Evolutionary conservation across 2,888 invertebrate species (phyloP).

Genomic region (Aleiodes leptofemur): DNA sequence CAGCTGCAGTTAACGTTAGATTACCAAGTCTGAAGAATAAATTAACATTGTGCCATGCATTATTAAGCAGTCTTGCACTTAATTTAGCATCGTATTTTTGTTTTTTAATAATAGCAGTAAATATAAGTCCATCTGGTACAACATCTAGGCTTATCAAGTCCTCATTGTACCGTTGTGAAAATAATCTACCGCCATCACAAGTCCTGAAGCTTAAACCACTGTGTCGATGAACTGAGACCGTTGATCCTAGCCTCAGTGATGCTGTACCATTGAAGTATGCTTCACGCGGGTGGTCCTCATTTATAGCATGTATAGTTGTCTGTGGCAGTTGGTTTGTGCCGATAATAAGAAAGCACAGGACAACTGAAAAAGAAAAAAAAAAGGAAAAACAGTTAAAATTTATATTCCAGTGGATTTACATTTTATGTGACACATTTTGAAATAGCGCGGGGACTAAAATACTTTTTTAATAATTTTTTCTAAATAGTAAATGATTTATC

Average conservation of each 20-base stretch:
- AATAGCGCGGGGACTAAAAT: too few relatives aligned
- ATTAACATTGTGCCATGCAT: conserved; percentile 88
- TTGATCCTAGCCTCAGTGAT: conserved; percentile 83
- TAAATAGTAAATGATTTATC: too few relatives aligned
- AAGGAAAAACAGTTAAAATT: conserved; percentile 6
- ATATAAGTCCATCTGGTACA: conserved; percentile 76
- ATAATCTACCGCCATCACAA: conserved; percentile 78
- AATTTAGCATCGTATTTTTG: conserved; percentile 80
- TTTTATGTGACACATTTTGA: too few relatives aligned
- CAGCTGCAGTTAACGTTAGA: conserved; percentile 77
- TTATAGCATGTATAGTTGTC: conserved; percentile 53
- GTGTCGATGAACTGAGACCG: conserved; percentile 86
- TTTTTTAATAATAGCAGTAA: conserved; percentile 75
- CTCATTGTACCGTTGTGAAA: conserved; percentile 71
- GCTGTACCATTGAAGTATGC: conserved; percentile 91
- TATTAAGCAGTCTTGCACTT: conserved; percentile 84
- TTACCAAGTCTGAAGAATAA: conserved; percentile 80
- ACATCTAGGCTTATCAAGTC: conserved; percentile 72
- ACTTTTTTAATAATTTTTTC: too few relatives aligned
- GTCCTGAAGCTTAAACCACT: conserved; percentile 89
- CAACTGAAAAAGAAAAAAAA: conserved; percentile 57
- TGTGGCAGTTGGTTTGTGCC: conserved; percentile 58
- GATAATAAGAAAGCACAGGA: conserved; percentile 62
- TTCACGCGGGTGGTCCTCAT: conserved; percentile 79
- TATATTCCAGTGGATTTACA: too few relatives aligned